Conservation (phyloP, 2,888 invertebrate species). For the Achlya flavicornis region DNA sequence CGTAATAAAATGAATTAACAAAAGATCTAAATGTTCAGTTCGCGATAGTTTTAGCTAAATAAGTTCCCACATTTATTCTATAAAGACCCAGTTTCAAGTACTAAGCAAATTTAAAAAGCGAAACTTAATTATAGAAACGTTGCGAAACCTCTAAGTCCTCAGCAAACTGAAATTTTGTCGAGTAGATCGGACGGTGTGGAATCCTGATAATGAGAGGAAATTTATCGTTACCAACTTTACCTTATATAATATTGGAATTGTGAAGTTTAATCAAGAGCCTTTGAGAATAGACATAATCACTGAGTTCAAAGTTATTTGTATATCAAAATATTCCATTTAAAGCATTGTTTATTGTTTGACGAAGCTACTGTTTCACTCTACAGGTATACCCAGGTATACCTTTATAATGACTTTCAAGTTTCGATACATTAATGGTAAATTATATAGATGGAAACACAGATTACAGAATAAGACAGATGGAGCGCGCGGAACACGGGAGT, state of each 20-base stretch:
- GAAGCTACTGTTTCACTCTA: too few species aligned
- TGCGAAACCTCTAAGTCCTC: slow-evolving; percentile 18
- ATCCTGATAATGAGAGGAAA: slow-evolving; percentile 12
- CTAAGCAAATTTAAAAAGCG: slow-evolving; percentile 20
- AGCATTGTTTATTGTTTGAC: too few species aligned
- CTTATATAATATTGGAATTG: slow-evolving; percentile 1
- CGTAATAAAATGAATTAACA: not conserved
- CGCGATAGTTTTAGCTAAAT: not conserved
- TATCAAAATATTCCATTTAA: too few species aligned
- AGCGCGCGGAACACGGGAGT: too few species aligned
- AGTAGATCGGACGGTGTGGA: slow-evolving; percentile 15
- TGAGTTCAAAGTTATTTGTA: too few species aligned
- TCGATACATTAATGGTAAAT: too few species aligned
- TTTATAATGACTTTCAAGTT: too few species aligned
- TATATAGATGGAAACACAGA: too few species aligned
- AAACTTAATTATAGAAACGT: slow-evolving; percentile 26
- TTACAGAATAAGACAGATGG: too few species aligned
- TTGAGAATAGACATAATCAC: not conserved
- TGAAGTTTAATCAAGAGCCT: not conserved
- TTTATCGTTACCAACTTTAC: not conserved
- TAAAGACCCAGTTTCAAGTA: slow-evolving; percentile 12
- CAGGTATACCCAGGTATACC: too few species aligned
- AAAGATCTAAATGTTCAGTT: not conserved
- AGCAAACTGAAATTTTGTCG: slow-evolving; percentile 19
- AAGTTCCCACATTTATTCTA: not conserved